phyloP scores from a whole-genome alignment of 2,888 invertebrate species.

The Steinernema scapterisci region DNA sequence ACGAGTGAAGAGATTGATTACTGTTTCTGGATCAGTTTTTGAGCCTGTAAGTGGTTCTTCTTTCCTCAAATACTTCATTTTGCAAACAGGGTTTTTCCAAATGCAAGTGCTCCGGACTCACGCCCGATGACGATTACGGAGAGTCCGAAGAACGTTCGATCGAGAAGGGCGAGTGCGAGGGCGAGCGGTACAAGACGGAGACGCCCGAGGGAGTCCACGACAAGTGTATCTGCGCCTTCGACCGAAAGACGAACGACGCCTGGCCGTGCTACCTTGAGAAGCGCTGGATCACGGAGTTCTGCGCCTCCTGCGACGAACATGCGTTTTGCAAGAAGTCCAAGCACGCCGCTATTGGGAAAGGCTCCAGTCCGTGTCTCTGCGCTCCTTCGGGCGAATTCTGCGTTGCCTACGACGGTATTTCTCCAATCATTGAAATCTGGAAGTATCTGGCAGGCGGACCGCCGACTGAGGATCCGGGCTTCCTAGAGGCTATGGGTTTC shows the following conservation, averaged over 20 bases:
- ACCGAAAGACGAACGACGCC: constrained; percentile 42
- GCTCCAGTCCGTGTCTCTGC: constrained; percentile 51
- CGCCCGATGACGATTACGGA: constrained; percentile 26
- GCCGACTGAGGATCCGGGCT: constrained; percentile 57
- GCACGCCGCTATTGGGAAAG: constrained; percentile 3
- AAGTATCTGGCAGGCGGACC: constrained; percentile 54
- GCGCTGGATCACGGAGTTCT: constrained; percentile 40
- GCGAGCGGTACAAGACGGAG: constrained; percentile 52
- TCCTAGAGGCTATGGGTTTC: constrained; percentile 66
- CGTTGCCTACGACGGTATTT: constrained; percentile 55
- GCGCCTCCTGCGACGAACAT: constrained; percentile 42
- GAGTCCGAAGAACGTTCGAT: constrained; percentile 13
- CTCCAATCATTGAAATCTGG: constrained; percentile 48
- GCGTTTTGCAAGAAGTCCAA: constrained; percentile 44
- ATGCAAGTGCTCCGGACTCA: constrained; percentile 48
- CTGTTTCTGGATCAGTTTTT: constrained; percentile 49
- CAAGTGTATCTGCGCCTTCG: constrained; percentile 56
- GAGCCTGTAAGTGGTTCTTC: constrained; percentile 44
- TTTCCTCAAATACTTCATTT: too few species aligned
- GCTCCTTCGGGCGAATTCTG: constrained; percentile 55
- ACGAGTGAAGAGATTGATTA: constrained; percentile 29
- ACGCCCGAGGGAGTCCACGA: constrained; percentile 49
- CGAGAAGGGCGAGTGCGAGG: constrained; percentile 40
- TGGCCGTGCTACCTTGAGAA: constrained; percentile 42
- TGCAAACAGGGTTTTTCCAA: constrained; percentile 45